Conservation (phyloP, 1,140 invertebrate species). For the Thaumatotibia leucotreta region DNA sequence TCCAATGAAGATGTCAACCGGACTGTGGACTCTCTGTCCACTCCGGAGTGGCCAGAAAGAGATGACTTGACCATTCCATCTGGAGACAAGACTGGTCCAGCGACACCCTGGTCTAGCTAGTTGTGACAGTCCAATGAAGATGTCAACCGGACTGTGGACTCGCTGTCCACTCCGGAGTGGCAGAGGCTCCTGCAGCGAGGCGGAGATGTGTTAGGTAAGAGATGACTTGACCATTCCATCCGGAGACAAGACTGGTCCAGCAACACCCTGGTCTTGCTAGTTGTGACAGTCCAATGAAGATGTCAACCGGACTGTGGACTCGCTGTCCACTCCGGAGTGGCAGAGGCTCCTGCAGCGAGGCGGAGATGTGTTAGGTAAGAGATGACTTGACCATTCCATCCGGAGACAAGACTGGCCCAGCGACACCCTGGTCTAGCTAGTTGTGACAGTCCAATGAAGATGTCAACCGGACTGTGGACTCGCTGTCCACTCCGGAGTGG, state of each 20-base stretch:
- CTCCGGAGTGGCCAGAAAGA: too few species aligned
- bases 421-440: constrained; percentile 34
- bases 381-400: constrained; percentile 29
- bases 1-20: too few species aligned
- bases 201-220: constrained; percentile 42
- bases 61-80: constrained; percentile 29
- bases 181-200: constrained; percentile 43
- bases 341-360: too few species aligned
- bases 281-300: too few species aligned
- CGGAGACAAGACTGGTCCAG: too few species aligned
- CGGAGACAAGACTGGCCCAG: constrained; percentile 27
- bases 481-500: constrained; percentile 52
- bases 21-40: too few species aligned
- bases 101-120: constrained; percentile 34
- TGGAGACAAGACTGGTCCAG: constrained; percentile 27
- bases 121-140: constrained; percentile 31
- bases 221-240: too few species aligned
- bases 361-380: too few species aligned
- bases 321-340: too few species aligned
- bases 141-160: constrained; percentile 32
- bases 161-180: constrained; percentile 52
- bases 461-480: constrained; percentile 32
- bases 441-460: constrained; percentile 31
- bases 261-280: too few species aligned
- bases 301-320: too few species aligned